Evolutionary conservation across 2,888 invertebrate genomes (phyloP), one percentile per base, ranked within the genome.

Genomic region (Cheilosia vulpina): DNA sequence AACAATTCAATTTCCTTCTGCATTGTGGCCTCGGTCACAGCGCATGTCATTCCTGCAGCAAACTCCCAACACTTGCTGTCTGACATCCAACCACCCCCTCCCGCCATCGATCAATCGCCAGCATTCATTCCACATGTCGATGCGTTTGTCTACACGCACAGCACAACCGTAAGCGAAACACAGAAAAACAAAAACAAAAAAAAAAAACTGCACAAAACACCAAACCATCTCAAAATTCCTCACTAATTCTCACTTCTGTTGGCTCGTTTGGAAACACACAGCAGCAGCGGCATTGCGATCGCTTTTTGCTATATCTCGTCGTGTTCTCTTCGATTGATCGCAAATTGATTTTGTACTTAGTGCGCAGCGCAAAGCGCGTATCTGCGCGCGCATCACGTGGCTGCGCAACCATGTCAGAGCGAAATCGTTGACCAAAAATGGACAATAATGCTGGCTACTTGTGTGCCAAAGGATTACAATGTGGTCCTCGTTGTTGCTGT

Each of bases 281-380:
- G 31, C 31, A 31, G 69, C 31, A 21, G 15, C 65, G n/a, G 60
- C 71, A 78, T 66, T 62, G 65, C 72, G 62, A 73, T 72, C 50
- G 57, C 55, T 80, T 77, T 83, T 82, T 69, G 19, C 58, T 27
- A 13, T 45, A 31, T 31, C 27, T 6, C 43, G 53, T 68, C 43
- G 47, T 38, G 71, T 76, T 69, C 38, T 63, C 52, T 55, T 76
- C 85, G 85, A 85, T 85, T 81, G 85, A 85, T 85, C 85, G 85
- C 85, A 85, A 81, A 85, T 85, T 85, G 85, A 85, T 85, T 85
- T 81, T 66, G 85, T 81, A 85, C 85, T 81, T 84, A 76, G 76
- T 68, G 65, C 75, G 76, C 34, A 34, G 31, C 21, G 21, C 21
- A 2, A 0, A 27, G 27, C 50, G 71, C 62, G 73, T 55, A 53